Conservation (phyloP, 1,140 invertebrate genomes). For the Dinothrombium tinctorium region DNA sequence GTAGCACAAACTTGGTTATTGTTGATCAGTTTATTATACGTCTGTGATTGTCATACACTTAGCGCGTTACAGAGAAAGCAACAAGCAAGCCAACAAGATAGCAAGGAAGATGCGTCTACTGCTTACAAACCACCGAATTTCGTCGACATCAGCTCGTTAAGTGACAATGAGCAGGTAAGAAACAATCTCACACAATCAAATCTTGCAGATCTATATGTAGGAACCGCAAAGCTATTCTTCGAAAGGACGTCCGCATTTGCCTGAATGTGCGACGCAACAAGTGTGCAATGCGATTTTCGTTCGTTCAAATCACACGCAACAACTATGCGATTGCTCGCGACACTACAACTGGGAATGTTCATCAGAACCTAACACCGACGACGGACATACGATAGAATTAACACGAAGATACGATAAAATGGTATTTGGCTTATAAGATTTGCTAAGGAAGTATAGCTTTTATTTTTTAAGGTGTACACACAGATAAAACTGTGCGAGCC, state of each 20-base stretch:
- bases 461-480: conserved; percentile 38
- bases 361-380: conserved; percentile 56
- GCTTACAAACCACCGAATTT: too few species aligned
- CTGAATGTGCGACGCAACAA: conserved; percentile 75
- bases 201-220: too few species aligned
- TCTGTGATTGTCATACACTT: too few species aligned
- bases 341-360: conserved; percentile 68
- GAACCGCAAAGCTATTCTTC: too few species aligned
- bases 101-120: too few species aligned
- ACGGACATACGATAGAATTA: conserved; percentile 68
- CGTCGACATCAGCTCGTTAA: too few species aligned
- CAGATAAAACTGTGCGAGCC: conserved; percentile 78
- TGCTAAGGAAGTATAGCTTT: background rate
- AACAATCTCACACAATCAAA: too few species aligned
- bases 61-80: too few species aligned
- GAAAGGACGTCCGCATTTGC: conserved; percentile 27
- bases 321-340: conserved; percentile 62
- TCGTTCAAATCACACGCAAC: conserved; percentile 68
- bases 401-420: conserved; percentile 12
- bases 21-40: too few species aligned
- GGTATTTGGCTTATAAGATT: conserved; percentile 7
- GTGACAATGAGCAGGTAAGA: too few species aligned
- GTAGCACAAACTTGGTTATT: too few species aligned
- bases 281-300: conserved; percentile 81
- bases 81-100: too few species aligned